Evolutionary conservation across 2,888 invertebrate genomes (phyloP), one percentile per base, ranked within the genome.

Genomic region (Achlya flavicornis): DNA sequence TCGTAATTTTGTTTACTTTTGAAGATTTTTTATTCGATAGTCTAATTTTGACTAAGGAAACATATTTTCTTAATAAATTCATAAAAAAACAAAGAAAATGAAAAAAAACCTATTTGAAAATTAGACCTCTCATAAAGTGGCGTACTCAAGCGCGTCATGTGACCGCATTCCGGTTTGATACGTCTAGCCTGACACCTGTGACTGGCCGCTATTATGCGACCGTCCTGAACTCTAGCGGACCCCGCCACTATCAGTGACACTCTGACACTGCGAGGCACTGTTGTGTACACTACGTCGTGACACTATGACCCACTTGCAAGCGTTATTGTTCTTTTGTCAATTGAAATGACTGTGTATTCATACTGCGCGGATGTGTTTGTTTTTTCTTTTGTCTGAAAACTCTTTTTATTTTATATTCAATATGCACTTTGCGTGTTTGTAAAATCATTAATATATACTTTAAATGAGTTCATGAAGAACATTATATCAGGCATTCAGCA

Each of bases 271-370:
- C 76, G 76, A 75, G 83, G 81, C 86, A 79, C 80, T 81, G 81
- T 79, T 79, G 16, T 74, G 75, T 76, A 74, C 73, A 70, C 66
- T 64, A 69, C 73, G 69, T 69, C 70, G 71, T 79, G 84, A 84
- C 89, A 85, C 83, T 84, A 69, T 90, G 88, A 88, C 91, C 91
- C 80, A 91, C 79, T 89, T 91, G 81, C 70, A 61, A 74, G 73
- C 70, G 70, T 81, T 83, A 85, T 88, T 89, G 89, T 90, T 80
- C 84, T 81, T 76, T 84, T 84, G 81, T 86, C 74, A 76, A 74
- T 74, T 60, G 64, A 73, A 69, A 75, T 73, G 19, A 70, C 68
- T 72, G 68, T 73, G 72, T 74, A 76, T 76, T 77, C 66, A 59
- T 57, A 66, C 68, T 72, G 66, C 68, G 63, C 64, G 57, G 58